These are phyloP conservation scores for Lamellibrachia columna DNA, from an alignment of 2,888 invertebrate genomes.

Conservation along the genomic window DNA sequence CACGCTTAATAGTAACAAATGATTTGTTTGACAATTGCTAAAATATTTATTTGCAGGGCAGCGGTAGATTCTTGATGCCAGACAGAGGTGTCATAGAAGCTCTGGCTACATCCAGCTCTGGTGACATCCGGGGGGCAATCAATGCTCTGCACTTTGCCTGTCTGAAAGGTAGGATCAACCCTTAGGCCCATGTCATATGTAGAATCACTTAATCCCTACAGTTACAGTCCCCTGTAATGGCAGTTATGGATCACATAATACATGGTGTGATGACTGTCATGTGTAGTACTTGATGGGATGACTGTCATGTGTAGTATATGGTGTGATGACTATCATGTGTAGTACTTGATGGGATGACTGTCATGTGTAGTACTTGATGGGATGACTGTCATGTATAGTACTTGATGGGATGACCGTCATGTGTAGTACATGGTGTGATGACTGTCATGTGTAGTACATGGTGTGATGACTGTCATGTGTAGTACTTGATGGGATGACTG, in stretches of 20 bases:
- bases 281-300: background rate
- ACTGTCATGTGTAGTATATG: background rate
- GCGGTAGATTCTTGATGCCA: conserved; percentile 41
- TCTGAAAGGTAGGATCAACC: conserved; percentile 28
- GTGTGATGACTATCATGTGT: too few species aligned
- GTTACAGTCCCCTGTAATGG: background rate
- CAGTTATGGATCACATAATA: background rate
- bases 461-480: too few species aligned
- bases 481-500: too few species aligned
- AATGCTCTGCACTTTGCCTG: conserved; percentile 83
- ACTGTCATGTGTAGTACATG: too few species aligned
- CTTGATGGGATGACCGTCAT: too few species aligned
- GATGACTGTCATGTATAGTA: too few species aligned
- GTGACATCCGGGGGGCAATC: conserved; percentile 84
- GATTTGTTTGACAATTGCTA: background rate
- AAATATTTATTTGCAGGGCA: background rate
- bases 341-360: too few species aligned
- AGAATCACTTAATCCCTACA: background rate
- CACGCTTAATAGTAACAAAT: background rate
- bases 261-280: background rate
- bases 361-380: too few species aligned
- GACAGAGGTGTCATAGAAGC: conserved; percentile 54
- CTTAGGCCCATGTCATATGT: background rate
- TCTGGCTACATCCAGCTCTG: conserved; percentile 66
- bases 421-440: too few species aligned